A percentile compares a stretch with the other conserved stretches of the same genome.
phyloP scores from a whole-genome alignment of 2,888 invertebrate species.

The Volucella zonaria region DNA sequence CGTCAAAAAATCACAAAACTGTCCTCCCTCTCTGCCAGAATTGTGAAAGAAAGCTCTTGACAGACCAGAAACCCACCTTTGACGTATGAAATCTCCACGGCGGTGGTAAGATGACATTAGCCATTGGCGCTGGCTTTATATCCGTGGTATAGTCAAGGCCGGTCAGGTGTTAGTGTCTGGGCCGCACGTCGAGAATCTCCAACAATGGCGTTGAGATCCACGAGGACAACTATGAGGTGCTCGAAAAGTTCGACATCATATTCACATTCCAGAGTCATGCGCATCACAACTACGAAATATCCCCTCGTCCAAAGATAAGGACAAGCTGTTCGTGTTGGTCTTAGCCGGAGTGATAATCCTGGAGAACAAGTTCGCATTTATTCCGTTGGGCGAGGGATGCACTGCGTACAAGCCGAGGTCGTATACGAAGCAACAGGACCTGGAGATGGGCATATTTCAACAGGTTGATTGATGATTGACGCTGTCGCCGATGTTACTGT shows the following conservation, averaged over 20 bases:
- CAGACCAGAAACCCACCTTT: not conserved
- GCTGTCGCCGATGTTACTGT: conserved; percentile 91
- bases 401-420: no score
- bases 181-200: conserved; percentile 86
- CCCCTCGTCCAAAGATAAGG: conserved; percentile 81
- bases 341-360: conserved; percentile 90
- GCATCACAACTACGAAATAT: conserved; percentile 80
- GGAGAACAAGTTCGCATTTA: conserved; percentile 84
- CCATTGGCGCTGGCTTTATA: conserved; percentile 90
- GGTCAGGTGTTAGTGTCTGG: conserved; percentile 89
- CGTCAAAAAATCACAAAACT: conserved; percentile 19
- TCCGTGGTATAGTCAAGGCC: conserved; percentile 86
- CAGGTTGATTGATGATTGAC: conserved; percentile 90
- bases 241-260: conserved; percentile 86
- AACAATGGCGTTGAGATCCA: conserved; percentile 86
- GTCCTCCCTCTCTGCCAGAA: not conserved
- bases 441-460: conserved; percentile 87
- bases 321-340: conserved; percentile 90
- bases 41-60: not conserved
- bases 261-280: conserved; percentile 87
- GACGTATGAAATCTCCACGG: conserved; percentile 82
- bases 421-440: conserved; percentile 85
- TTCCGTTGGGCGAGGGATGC: no score
- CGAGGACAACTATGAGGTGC: conserved; percentile 86
- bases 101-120: conserved; percentile 95